Percentiles rank a stretch among this genome's conserved stretches.
These are phyloP conservation scores for Atrina japonica DNA, from an alignment of 2,888 invertebrate genomes.

Conservation along the genomic window DNA sequence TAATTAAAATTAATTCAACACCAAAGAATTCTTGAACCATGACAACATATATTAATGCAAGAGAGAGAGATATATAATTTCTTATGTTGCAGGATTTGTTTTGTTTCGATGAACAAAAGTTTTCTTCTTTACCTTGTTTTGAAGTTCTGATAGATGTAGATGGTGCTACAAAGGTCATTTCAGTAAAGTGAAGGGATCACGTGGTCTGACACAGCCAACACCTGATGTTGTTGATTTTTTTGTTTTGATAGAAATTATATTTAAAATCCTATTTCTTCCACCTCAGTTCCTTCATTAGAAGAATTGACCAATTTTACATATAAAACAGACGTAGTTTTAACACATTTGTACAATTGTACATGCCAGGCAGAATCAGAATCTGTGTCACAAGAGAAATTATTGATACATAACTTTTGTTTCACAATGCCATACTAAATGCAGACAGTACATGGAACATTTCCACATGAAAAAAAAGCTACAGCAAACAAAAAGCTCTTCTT, in stretches of 20 bases:
- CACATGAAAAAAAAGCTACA: slow-evolving; percentile 3
- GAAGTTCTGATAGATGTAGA: slow-evolving; percentile 5
- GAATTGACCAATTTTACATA: slow-evolving; percentile 13
- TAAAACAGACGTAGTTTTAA: background rate
- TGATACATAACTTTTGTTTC: slow-evolving; percentile 4
- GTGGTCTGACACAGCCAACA: background rate
- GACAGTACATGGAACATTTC: slow-evolving; percentile 15
- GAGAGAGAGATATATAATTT: background rate
- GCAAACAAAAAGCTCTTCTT: slow-evolving; percentile 19
- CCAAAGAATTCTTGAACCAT: too few species aligned
- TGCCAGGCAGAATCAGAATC: background rate
- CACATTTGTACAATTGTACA: slow-evolving; percentile 11
- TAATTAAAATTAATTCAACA: background rate
- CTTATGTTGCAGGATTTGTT: slow-evolving; percentile 10
- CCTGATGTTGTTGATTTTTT: slow-evolving; percentile 12
- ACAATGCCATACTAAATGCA: slow-evolving; percentile 23
- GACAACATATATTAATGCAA: too few species aligned
- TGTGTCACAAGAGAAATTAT: background rate
- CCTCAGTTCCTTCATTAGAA: slow-evolving; percentile 7
- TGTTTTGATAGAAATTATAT: slow-evolving; percentile 8
- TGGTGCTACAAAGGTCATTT: slow-evolving; percentile 1
- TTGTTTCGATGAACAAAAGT: background rate
- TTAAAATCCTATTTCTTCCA: background rate
- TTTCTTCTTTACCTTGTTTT: background rate
- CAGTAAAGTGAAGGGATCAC: slow-evolving; percentile 8